Base-by-base conservation (phyloP, 2,888 invertebrate genomes). In the Tanytarsus gracilentus region DNA sequence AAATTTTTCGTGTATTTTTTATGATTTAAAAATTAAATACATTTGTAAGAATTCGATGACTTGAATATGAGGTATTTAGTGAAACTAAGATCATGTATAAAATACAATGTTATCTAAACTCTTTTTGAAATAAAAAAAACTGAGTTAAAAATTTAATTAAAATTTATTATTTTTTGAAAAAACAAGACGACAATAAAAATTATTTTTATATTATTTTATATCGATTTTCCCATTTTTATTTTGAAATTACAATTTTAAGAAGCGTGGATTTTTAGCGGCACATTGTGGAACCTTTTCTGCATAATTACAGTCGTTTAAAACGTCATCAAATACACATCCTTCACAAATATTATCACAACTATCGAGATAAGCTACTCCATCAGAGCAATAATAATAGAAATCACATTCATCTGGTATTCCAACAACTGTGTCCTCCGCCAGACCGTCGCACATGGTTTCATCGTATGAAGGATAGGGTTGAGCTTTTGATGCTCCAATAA, bases 361-460 rank as follows among this genome's bases (percentile, higher is more conserved):
- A 7, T 58, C 58, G 2, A 16, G 6, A 29, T 29, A 48, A 21
- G 48, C 58, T 11, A 29, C 9, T 48, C 48, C 48, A 1, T 5
- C 48, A 21, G 27, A 21, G n/a, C 58, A 58, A 29, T 26, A 39
- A 11, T 27, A 58, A 23, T 58, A 58, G 2, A 6, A 3, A 9
- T 27, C 23, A 14, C 58, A 56, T 7, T 27, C 29, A 2, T 39
- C 40, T 6, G 25, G 16, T 11, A 58, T 11, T 9, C 29, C 23
- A n/a, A 58, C 4, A 3, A 48, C 11, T 8, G 48, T 30, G n/a
- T 27, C 48, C 26, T 58, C 58, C 1, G 27, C 48, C 3, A 30
- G 3, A 3, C 58, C 58, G n/a, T 48, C 27, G 25, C 58, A 58
- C 14, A 48, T 16, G 11, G 29, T 30, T 21, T 44, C 44, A 23